Base-by-base conservation (phyloP, 2,113 vertebrate species). In the Grallaria varia region DNA sequence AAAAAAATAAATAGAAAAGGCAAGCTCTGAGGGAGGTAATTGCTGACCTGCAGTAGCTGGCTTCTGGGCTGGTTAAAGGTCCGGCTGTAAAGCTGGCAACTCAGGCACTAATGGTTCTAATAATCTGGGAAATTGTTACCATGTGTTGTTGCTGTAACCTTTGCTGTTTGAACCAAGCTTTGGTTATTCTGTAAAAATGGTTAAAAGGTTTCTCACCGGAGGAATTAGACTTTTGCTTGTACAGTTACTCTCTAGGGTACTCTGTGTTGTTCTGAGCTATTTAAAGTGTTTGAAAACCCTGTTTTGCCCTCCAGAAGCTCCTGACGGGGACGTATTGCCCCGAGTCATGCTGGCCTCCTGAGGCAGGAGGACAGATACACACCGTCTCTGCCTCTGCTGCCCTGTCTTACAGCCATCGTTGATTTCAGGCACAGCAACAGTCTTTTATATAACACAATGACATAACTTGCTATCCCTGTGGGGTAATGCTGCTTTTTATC, bases 91-190 rank as follows among this genome's bases (percentile, higher is more conserved):
- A 87, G 35, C 85, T 78, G 9, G 24, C 49, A 53, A 37, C 37
- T 76, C 21, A 53, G 42, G n/a, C 31, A 3, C 12, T 86, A 67
- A 84, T 80, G 59, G 39, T 78, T 91, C 19, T 84, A 76, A 47
- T 80, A 63, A 89, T n/a, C 24, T 16, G 35, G 35, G 84, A 87
- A 75, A 85, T 83, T 50, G 50, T 84, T 79, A 33, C 67, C 79
- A 14, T 79, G 39, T 72, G 69, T 47, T 45, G 12, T 17, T 76
- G 40, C 62, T 62, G 9, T 95, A 89, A 39, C 23, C 47, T 59
- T 73, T 63, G 40, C 18, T 44, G 30, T 63, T 94, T 62, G 66
- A 67, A 86, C 55, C 28, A 52, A 37, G 27, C 7, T 73, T 81
- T 89, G 75, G 37, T 50, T 84, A 47, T 30, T 30, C 73, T 33